Conservation (phyloP, 1,140 invertebrate genomes). For the Bacillus rossius region DNA sequence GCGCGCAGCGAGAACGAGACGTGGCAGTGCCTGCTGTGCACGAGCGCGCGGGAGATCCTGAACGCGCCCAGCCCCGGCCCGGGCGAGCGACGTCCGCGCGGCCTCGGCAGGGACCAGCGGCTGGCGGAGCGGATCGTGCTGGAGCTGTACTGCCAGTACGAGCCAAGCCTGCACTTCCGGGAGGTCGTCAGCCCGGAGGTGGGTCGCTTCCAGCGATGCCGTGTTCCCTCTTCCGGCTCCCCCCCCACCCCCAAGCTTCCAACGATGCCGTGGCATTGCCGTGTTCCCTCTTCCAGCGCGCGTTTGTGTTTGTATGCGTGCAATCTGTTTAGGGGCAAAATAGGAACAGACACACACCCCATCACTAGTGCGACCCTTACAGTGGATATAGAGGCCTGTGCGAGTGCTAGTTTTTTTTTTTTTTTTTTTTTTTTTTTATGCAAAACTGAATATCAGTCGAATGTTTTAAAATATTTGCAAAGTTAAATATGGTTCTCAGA, state of each 20-base stretch:
- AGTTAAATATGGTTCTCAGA: too few species aligned
- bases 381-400: too few species aligned
- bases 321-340: neutral
- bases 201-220: constrained; percentile 34
- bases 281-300: neutral
- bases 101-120: constrained; percentile 57
- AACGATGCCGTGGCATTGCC: neutral
- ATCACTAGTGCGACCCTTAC: too few species aligned
- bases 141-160: constrained; percentile 86
- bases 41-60: constrained; percentile 60
- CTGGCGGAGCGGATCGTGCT: constrained; percentile 77
- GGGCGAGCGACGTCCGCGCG: constrained; percentile 46
- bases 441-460: too few species aligned
- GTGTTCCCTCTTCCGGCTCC: neutral
- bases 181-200: constrained; percentile 73
- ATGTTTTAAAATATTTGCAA: too few species aligned
- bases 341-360: too few species aligned
- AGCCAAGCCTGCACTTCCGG: constrained; percentile 78
- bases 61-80: constrained; percentile 41
- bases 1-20: constrained; percentile 72
- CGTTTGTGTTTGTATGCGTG: neutral
- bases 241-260: neutral
- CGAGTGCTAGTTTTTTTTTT: too few species aligned
- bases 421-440: too few species aligned
- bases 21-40: constrained; percentile 88